A percentile compares a stretch with the other conserved stretches of the same genome.
Conservation (phyloP, 2,113 vertebrate genomes). For the Sander vitreus region DNA sequence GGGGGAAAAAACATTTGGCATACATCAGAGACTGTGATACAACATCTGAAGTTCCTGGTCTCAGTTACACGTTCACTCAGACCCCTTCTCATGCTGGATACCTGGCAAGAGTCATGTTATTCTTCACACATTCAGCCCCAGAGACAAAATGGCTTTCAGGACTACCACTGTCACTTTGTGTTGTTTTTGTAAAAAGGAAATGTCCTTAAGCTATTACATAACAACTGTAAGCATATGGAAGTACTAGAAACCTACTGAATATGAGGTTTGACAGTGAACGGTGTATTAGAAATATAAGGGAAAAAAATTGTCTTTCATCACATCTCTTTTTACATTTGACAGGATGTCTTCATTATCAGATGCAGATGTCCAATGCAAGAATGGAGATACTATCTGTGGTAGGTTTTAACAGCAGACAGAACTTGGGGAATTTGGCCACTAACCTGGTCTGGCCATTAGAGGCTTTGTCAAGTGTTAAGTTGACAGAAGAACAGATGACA, state of each 20-base stretch:
- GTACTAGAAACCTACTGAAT: background rate
- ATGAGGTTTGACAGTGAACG: background rate
- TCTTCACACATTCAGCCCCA: constrained; percentile 9
- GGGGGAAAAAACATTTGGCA: background rate
- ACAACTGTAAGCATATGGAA: background rate
- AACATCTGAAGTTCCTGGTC: constrained; percentile 41
- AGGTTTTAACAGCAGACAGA: constrained; percentile 35
- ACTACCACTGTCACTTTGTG: background rate
- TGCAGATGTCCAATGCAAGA: constrained; percentile 57
- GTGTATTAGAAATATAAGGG: background rate
- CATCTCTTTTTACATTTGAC: constrained; percentile 20
- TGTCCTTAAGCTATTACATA: background rate
- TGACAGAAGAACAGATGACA: background rate
- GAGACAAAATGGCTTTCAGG: background rate
- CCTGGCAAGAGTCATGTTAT: constrained; percentile 62
- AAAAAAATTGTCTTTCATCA: background rate
- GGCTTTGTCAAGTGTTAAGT: background rate
- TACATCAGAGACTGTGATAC: background rate
- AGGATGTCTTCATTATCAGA: constrained; percentile 79
- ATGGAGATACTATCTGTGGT: constrained; percentile 81
- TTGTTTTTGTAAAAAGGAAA: background rate
- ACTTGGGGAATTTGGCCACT: background rate
- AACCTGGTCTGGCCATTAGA: background rate
- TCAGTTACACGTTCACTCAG: constrained; percentile 52
- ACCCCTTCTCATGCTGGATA: constrained; percentile 37